phyloP scores from a whole-genome alignment of 1,140 invertebrate species.

The Penaeus vannamei region DNA sequence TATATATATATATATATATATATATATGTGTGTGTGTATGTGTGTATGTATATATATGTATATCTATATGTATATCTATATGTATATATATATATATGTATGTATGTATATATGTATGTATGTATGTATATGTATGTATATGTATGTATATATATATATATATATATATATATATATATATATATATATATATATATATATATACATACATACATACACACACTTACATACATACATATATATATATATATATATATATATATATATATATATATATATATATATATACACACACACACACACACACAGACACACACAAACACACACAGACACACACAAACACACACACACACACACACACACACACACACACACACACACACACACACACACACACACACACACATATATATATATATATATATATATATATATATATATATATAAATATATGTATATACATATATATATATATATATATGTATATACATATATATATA shows the following conservation, averaged over 20 bases:
- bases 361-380: neutral
- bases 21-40: neutral
- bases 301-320: neutral
- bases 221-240: conserved; percentile 20
- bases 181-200: neutral
- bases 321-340: neutral
- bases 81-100: neutral
- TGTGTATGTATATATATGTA: conserved; percentile 14
- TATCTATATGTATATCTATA: conserved; percentile 6
- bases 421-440: too few species aligned
- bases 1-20: conserved; percentile 19
- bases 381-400: neutral
- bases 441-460: too few species aligned
- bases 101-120: neutral
- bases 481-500: too few species aligned
- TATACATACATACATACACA: too few species aligned
- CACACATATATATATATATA: neutral
- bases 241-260: too few species aligned
- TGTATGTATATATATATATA: neutral
- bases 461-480: too few species aligned
- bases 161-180: neutral
- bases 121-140: neutral
- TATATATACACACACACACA: neutral
- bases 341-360: neutral
- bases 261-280: conserved; percentile 25